These are phyloP conservation scores for Hybos culiciformis DNA, from an alignment of 2,888 invertebrate genomes.

Conservation along the genomic window DNA sequence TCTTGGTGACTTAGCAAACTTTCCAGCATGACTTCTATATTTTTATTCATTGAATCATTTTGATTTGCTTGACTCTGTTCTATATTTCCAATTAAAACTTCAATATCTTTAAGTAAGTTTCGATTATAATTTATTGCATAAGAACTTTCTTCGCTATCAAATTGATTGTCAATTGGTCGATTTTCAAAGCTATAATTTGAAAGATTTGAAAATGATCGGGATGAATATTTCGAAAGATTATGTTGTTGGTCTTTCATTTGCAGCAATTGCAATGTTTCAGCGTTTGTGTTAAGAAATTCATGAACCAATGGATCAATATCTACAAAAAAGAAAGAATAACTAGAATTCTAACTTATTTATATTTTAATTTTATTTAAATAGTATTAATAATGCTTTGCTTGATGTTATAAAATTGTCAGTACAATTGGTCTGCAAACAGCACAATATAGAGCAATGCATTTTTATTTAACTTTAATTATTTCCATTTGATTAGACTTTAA, in stretches of 20 bases:
- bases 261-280: constrained; percentile 24
- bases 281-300: constrained; percentile 31
- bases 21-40: constrained; percentile 29
- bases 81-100: constrained; percentile 35
- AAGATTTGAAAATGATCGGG: constrained; percentile 12
- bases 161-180: constrained; percentile 15
- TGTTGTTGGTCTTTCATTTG: constrained; percentile 3
- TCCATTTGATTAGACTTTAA: too few species aligned
- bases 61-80: constrained; percentile 34
- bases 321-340: constrained; percentile 18
- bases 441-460: too few species aligned
- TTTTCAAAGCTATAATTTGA: constrained; percentile 18
- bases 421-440: too few species aligned
- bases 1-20: constrained; percentile 17
- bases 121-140: constrained; percentile 19
- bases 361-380: too few species aligned
- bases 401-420: too few species aligned
- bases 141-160: constrained; percentile 18
- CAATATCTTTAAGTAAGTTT: constrained; percentile 32
- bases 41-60: constrained; percentile 26
- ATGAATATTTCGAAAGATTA: constrained; percentile 9
- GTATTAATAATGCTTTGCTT: too few species aligned
- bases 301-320: constrained; percentile 28
- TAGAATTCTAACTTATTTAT: too few species aligned
- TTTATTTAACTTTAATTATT: too few species aligned